A percentile compares a stretch with the other conserved stretches of the same genome.
These are phyloP conservation scores for Alloscopus bannaensis DNA, from an alignment of 2,888 invertebrate species.

Conservation along the genomic window DNA sequence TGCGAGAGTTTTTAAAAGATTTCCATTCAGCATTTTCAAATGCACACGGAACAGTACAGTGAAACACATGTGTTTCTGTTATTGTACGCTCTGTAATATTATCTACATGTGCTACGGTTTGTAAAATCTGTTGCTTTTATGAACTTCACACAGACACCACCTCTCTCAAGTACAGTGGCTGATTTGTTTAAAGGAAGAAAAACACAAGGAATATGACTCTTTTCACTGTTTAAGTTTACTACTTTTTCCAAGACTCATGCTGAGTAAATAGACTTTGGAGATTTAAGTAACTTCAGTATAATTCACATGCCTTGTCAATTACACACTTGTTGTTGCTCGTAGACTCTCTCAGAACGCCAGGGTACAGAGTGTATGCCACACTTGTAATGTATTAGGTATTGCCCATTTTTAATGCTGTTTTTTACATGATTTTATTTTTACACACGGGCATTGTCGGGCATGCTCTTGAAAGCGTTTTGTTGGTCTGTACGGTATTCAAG, in stretches of 20 bases:
- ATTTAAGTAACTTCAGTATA: conserved; percentile 7
- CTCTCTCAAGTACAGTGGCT: too few species aligned
- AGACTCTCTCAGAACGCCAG: too few species aligned
- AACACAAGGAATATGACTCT: not conserved
- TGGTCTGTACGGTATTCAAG: too few species aligned
- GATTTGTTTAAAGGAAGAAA: not conserved
- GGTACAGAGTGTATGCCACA: too few species aligned
- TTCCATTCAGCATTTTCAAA: not conserved
- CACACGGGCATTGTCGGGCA: too few species aligned
- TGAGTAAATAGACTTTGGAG: conserved; percentile 16
- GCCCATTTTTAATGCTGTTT: not conserved
- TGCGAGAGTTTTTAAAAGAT: too few species aligned
- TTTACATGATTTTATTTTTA: not conserved
- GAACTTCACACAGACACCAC: conserved; percentile 1
- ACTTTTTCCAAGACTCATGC: not conserved
- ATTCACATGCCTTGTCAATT: conserved; percentile 34
- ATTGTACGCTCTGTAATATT: conserved; percentile 8
- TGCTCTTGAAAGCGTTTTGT: not conserved
- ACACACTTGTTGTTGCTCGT: conserved; percentile 44
- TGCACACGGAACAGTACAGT: too few species aligned
- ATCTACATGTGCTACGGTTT: not conserved
- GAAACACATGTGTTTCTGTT: conserved; percentile 8
- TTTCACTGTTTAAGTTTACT: conserved; percentile 8
- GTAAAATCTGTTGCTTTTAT: conserved; percentile 20
- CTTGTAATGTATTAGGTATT: not conserved